Conservation (phyloP, 2,888 invertebrate genomes). For the Koerneria pararmatus region DNA sequence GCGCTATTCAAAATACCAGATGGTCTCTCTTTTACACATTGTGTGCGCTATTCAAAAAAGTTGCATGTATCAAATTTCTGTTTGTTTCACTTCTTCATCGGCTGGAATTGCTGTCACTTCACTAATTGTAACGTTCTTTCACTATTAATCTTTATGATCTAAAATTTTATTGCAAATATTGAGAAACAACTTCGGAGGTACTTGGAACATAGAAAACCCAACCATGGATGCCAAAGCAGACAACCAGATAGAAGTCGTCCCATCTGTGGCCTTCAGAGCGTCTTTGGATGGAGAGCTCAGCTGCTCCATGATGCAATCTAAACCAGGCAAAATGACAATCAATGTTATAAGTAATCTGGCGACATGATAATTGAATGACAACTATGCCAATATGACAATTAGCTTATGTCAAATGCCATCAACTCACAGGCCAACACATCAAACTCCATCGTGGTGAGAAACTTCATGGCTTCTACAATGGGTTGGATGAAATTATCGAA, state of each 20-base stretch:
- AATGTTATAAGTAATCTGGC: no score
- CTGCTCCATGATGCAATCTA: slow-evolving; percentile 84
- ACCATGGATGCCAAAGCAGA: slow-evolving; percentile 84
- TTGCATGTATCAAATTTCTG: no score
- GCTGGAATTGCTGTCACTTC: no score
- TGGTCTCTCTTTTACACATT: no score
- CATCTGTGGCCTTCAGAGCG: slow-evolving; percentile 80
- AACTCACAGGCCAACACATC: slow-evolving; percentile 80
- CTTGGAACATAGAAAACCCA: slow-evolving; percentile 60
- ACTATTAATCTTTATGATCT: no score
- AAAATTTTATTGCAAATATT: no score
- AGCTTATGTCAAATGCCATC: neutral
- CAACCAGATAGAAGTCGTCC: slow-evolving; percentile 73
- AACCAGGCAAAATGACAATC: slow-evolving; percentile 15
- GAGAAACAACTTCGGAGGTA: slow-evolving; percentile 87
- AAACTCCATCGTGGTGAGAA: slow-evolving; percentile 86
- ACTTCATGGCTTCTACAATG: slow-evolving; percentile 94
- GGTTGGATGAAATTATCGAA: slow-evolving; percentile 91
- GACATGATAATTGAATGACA: no score
- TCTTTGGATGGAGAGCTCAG: slow-evolving; percentile 72
- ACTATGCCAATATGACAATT: slow-evolving; percentile 14
- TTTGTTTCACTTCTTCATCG: no score
- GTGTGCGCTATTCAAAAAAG: no score
- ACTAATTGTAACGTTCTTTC: no score
- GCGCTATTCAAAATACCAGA: no score